Percentiles rank a stretch among this genome's conserved stretches.
These are phyloP conservation scores for Cirrhinus molitorella DNA, from an alignment of 2,797 vertebrate species.

Conservation along the genomic window DNA sequence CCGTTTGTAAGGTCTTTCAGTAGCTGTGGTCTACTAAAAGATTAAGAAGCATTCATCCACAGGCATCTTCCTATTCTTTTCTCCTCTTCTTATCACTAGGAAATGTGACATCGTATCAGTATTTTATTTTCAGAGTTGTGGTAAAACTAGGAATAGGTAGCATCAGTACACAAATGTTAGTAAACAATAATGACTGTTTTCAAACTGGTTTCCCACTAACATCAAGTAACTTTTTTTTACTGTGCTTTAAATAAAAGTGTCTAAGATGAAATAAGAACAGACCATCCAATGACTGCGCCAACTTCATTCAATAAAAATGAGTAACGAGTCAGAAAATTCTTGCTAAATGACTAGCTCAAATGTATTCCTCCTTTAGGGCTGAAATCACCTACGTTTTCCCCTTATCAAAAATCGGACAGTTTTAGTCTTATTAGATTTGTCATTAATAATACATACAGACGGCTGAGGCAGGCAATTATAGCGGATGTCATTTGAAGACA, in stretches of 20 bases:
- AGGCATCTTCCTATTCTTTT: too few species aligned
- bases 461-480: not conserved
- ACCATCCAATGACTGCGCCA: not conserved
- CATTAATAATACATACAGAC: slow-evolving; percentile 18
- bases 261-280: not conserved
- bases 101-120: too few species aligned
- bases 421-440: slow-evolving; percentile 11
- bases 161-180: too few species aligned
- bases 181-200: not conserved
- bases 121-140: too few species aligned
- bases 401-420: not conserved
- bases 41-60: too few species aligned
- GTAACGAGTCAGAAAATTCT: not conserved
- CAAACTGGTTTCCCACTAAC: not conserved
- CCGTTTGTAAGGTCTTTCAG: too few species aligned
- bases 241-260: not conserved
- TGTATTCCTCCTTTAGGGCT: not conserved
- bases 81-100: too few species aligned
- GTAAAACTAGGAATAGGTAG: too few species aligned
- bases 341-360: not conserved
- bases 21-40: too few species aligned
- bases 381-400: not conserved
- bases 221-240: not conserved
- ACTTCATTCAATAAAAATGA: slow-evolving; percentile 4
- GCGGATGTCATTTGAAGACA: not conserved